Base-by-base conservation (phyloP, 2,113 vertebrate genomes). In the Cynopterus brachyotis region DNA sequence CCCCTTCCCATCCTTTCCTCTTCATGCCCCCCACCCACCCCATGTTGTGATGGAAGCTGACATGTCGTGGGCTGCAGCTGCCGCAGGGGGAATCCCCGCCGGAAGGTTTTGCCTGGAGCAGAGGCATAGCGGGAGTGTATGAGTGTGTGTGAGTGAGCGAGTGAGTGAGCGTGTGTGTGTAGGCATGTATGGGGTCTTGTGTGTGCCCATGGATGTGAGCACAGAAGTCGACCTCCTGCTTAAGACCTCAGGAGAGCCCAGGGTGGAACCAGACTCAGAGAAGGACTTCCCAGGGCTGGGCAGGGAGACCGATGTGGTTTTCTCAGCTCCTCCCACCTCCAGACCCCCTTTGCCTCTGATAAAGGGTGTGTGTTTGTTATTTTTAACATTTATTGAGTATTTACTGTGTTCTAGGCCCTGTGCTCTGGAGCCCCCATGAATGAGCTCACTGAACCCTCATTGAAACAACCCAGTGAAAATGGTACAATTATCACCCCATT, bases 101-200 rank as follows among this genome's bases (percentile, higher is more conserved):
- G 91, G 94, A 95, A 98, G 97, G 91, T 97, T 97, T 96, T 96
- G 96, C 97, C 91, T 92, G 93, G 85, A 98, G 97, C 96, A 98
- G 93, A 96, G 90, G 66, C 95, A 92, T 17, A 87, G 96, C 20
- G 6, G 80, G 94, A 57, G 81, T 73, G 64, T 72, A 57, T 84
- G 93, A 57, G 81, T 69, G 64, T 72, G 67, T 91, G 96, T 83
- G 70, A 40, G 67, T 92, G 73, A 62, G 42, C 85, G 64, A 75
- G 82, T 60, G 50, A 50, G 55, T 94, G 62, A 91, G n/a, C 66
- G 73, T 89, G 45, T 13, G 9, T 67, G 62, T 78, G 59, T 60
- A 30, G 50, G 96, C 84, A 66, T 13, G n/a, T 69, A 50, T 92
- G 72, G 85, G 94, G 42, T 67, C 89, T 93, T 81, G 55, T 66